Base-by-base conservation (phyloP, 1,140 invertebrate species). In the Mesaphorura yosii region DNA sequence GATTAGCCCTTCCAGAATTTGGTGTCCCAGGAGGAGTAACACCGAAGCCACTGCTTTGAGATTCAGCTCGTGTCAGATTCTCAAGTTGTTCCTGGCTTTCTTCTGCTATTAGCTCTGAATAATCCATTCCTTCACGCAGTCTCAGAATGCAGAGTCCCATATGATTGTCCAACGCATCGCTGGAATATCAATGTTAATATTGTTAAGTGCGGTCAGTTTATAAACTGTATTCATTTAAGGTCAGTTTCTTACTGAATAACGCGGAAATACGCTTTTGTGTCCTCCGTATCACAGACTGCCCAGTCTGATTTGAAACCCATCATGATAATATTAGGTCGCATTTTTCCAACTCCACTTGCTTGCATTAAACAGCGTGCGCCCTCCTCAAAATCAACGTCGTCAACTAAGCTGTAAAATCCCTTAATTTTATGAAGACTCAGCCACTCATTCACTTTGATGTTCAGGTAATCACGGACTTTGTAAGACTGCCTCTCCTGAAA, bases 341-440 rank as follows among this genome's bases (percentile, higher is more conserved):
- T 65, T 67, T 79, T 79, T 0, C 78, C 78, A 0, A 81, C 59
- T 14, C 78, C 78, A 42, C 69, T 63, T 6, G 60, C 60, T 55
- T 65, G 63, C 58, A 76, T 68, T 0, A 78, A 53, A 40, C 68
- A 61, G 1, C 62, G 44, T 19, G 62, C 57, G 23, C 57, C 57
- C 47, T 81, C 75, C 67, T 84, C 81, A 64, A 91, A 87, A 53
- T 71, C 76, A 15, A 78, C 74, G 25, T 85, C 83, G 66, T 90
- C 88, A 0, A 92, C 78, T 40, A 88, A 65, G 1, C 76, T 78
- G 69, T 95, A 97, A 72, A 97, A 98, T 0, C 84, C 84, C 70
- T 93, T 95, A 12, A 94, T 78, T 67, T 86, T 87, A 49, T 90
- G 80, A 20, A 80, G 77, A 25, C 74, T 72, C 49, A 97, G 76